Percentiles rank a stretch among this genome's conserved stretches.
These are phyloP conservation scores for Manis crassicaudata DNA, from an alignment of 2,797 vertebrate genomes.

Conservation along the genomic window DNA sequence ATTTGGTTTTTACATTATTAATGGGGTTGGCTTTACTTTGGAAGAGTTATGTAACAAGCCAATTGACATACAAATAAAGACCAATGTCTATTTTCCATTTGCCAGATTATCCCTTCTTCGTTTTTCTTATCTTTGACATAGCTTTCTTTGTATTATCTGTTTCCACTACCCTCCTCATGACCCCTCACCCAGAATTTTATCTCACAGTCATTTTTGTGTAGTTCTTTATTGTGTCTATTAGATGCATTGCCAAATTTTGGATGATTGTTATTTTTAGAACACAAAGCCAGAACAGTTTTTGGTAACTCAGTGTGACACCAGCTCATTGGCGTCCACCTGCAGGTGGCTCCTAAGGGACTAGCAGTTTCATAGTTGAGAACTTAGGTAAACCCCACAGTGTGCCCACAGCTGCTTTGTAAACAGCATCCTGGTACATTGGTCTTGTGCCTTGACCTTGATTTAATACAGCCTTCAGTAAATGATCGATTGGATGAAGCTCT, in stretches of 20 bases:
- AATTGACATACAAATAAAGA: constrained; percentile 48
- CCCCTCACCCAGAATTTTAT: not conserved
- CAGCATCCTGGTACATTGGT: not conserved
- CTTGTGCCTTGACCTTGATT: constrained; percentile 8
- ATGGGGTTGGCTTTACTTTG: constrained; percentile 63
- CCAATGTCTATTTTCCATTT: constrained; percentile 49
- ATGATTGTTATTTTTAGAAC: constrained; percentile 4
- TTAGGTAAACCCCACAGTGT: not conserved
- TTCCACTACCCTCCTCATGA: not conserved
- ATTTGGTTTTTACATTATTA: constrained; percentile 64
- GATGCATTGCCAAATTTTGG: not conserved
- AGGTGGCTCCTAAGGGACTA: not conserved
- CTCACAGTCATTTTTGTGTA: not conserved
- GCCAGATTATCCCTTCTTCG: not conserved
- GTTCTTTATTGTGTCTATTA: not conserved
- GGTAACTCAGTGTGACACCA: not conserved
- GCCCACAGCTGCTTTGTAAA: not conserved
- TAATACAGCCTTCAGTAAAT: not conserved
- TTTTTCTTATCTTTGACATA: not conserved
- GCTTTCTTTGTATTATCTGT: not conserved
- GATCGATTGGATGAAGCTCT: not conserved
- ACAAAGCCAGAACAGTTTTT: not conserved
- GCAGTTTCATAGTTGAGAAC: not conserved
- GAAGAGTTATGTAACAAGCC: constrained; percentile 60
- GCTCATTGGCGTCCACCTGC: not conserved